Evolutionary conservation across 2,113 vertebrate species (phyloP), one percentile per base, ranked within the genome.

Genomic region (Felis chaus): DNA sequence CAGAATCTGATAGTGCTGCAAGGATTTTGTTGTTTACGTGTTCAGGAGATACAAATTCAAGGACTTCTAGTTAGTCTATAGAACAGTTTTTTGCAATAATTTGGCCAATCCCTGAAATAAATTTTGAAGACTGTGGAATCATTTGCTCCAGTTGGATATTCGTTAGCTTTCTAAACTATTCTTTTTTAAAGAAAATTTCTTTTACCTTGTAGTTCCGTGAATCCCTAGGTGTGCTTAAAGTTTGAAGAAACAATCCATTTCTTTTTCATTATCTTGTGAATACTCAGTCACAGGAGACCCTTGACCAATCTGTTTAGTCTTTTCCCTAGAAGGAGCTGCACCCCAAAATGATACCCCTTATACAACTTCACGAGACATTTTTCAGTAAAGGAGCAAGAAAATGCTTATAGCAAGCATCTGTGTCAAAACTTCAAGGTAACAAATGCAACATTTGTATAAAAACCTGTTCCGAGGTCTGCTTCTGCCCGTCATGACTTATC

Each of bases 321-420:
- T 93, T 71, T 66, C 39, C 10, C 36, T 94, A 13, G 11, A 93
- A 65, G 15, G 48, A 57, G 27, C 16, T 74, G 10, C 25, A 61
- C 6, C 36, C 53, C 7, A 0, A 97, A 88, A 91, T 33, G 29
- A 85, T 61, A 65, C n/a, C 9, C n/a, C 31, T 88, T 80, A 95
- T 94, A 84, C 69, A 96, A 18, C 57, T 74, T 41, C 31, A 65
- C n/a, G 25, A 55, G 31, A 61, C 7, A 91, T 21, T 97, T 94
- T 63, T 36, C 90, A 97, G 10, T 41, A 96, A 83, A 90, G 29
- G 76, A 87, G 68, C 5, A 94, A 83, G 81, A 82, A 81, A 92
- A 33, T 89, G 82, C 7, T 87, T 80, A 76, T 4, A 92, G 71
- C 83, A 97, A 96, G 69, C 14, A 82, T 3, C 25, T 96, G 36